A percentile compares a stretch with the other conserved stretches of the same genome.
Conservation (phyloP, 2,113 vertebrate genomes). For the Morone saxatilis region DNA sequence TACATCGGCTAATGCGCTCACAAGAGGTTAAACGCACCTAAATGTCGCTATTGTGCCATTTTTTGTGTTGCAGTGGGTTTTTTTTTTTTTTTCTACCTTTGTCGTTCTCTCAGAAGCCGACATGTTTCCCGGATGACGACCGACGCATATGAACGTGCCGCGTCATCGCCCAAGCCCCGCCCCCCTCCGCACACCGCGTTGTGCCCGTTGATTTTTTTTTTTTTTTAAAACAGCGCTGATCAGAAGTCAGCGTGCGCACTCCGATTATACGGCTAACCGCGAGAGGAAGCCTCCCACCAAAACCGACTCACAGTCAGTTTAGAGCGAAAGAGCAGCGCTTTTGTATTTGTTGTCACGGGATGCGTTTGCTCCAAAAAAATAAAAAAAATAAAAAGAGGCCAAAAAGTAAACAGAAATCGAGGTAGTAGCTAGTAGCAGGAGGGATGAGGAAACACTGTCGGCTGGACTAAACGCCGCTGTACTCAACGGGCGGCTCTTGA, state of each 20-base stretch:
- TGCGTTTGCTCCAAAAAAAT: conserved; percentile 16
- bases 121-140: conserved; percentile 73
- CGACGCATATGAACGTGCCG: conserved; percentile 44
- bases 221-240: conserved; percentile 46
- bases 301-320: conserved; percentile 70
- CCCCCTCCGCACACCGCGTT: too few species aligned
- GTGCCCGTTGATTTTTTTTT: conserved; percentile 15
- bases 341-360: conserved; percentile 49
- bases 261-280: background rate
- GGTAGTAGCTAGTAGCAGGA: background rate
- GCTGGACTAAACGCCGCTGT: background rate
- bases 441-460: conserved; percentile 21
- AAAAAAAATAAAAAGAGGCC: conserved; percentile 26
- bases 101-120: conserved; percentile 76
- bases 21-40: background rate
- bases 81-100: conserved; percentile 72
- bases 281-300: background rate
- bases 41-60: background rate
- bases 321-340: background rate
- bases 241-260: conserved; percentile 59
- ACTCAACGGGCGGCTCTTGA: background rate
- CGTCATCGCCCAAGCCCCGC: conserved; percentile 30
- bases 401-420: conserved; percentile 74
- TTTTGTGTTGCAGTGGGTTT: background rate
- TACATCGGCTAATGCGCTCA: rapidly evolving